Conservation (phyloP, 2,888 invertebrate species). For the Psococerastis gibbosa region DNA sequence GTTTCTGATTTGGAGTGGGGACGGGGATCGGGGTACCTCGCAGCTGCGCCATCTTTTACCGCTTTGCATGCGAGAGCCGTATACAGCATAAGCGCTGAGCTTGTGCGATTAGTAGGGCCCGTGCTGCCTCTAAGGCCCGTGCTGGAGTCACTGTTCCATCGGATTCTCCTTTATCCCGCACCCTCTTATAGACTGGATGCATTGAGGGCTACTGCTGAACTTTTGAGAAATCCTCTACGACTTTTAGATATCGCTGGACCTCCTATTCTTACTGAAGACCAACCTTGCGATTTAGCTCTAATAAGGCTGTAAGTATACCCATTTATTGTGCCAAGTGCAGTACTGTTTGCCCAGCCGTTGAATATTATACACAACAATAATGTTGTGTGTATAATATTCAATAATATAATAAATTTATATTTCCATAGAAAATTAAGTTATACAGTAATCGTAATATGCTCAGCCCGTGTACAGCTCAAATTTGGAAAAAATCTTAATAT, state of each 20-base stretch:
- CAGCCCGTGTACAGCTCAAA: too few relatives aligned
- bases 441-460: conserved; percentile 2
- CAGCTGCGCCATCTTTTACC: conserved; percentile 56
- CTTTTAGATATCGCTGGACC: conserved; percentile 52
- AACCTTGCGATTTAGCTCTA: conserved; percentile 56
- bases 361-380: too few relatives aligned
- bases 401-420: conserved; percentile 8
- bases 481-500: too few relatives aligned
- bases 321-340: too few relatives aligned
- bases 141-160: conserved; percentile 79
- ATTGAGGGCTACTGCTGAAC: conserved; percentile 46
- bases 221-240: conserved; percentile 58
- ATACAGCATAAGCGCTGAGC: conserved; percentile 78
- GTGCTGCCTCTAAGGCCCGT: conserved; percentile 77
- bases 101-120: conserved; percentile 73
- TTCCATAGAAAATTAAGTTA: too few relatives aligned
- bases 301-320: conserved; percentile 46
- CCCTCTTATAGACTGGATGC: conserved; percentile 72
- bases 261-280: conserved; percentile 37
- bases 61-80: conserved; percentile 76
- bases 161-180: conserved; percentile 77
- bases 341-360: too few relatives aligned
- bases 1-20: conserved; percentile 26
- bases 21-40: conserved; percentile 46
- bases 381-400: not conserved